A percentile compares a stretch with the other conserved stretches of the same genome.
These are phyloP conservation scores for Naja naja DNA, from an alignment of 2,113 vertebrate genomes.

Conservation along the genomic window DNA sequence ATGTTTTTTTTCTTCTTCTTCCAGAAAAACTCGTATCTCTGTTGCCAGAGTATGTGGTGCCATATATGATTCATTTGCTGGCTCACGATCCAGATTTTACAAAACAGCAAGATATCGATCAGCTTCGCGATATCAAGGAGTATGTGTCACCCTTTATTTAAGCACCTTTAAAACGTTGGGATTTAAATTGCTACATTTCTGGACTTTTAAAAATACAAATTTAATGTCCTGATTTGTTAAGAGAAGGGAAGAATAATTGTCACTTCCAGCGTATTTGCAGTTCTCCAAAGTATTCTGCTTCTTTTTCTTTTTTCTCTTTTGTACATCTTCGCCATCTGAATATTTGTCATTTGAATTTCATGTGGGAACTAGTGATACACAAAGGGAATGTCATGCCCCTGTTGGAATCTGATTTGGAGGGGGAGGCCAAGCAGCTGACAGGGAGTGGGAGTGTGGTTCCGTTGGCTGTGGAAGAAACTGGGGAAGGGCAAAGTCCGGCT, in stretches of 20 bases:
- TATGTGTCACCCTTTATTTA: conserved; percentile 68
- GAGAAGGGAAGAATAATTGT: neutral
- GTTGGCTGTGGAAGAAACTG: no score
- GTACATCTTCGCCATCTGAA: neutral
- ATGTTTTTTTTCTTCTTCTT: conserved; percentile 28
- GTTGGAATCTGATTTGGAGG: no score
- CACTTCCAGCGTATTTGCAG: no score
- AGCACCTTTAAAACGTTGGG: neutral
- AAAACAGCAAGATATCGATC: conserved; percentile 95
- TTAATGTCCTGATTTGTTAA: neutral
- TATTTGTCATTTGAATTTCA: neutral
- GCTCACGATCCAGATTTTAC: conserved; percentile 98
- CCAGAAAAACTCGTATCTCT: conserved; percentile 93
- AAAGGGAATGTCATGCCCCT: neutral
- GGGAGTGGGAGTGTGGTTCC: no score
- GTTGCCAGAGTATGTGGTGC: conserved; percentile 96
- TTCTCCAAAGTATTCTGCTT: neutral
- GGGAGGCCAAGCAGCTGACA: no score
- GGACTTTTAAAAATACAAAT: neutral
- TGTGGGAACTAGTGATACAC: neutral
- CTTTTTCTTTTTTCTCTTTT: neutral
- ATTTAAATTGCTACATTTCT: neutral
- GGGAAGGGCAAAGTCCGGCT: no score
- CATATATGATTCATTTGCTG: conserved; percentile 96
- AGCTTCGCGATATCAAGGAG: conserved; percentile 98